Conservation (phyloP, 2,888 invertebrate genomes). For the Protonemura montana region DNA sequence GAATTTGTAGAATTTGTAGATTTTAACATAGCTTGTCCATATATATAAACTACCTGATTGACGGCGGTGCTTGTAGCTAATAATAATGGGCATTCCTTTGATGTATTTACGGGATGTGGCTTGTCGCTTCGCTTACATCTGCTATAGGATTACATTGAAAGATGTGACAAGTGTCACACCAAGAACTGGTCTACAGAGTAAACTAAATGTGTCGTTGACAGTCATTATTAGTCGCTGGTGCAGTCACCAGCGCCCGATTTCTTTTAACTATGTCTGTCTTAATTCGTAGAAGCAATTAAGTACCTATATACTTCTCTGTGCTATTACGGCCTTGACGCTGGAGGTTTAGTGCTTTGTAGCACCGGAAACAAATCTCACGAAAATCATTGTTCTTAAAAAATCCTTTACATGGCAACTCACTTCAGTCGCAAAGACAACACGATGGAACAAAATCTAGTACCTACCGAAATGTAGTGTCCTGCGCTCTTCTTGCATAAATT, state of each 20-base stretch:
- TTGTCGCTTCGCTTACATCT: background rate
- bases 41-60: background rate
- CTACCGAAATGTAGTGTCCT: background rate
- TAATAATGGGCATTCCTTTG: background rate
- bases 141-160: background rate
- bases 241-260: background rate
- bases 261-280: background rate
- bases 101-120: slow-evolving; percentile 7
- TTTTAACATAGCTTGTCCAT: background rate
- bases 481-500: background rate
- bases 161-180: background rate
- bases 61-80: background rate
- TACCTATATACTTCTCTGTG: background rate
- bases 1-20: background rate
- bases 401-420: background rate
- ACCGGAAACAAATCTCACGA: slow-evolving; percentile 12
- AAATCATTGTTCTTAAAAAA: background rate
- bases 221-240: background rate
- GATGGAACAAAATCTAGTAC: background rate
- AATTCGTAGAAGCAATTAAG: background rate
- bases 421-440: background rate
- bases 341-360: background rate
- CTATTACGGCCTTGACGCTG: background rate
- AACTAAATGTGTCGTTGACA: background rate
- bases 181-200: background rate